Conservation (phyloP, 2,888 invertebrate species). For the Phymatocera aterrima region DNA sequence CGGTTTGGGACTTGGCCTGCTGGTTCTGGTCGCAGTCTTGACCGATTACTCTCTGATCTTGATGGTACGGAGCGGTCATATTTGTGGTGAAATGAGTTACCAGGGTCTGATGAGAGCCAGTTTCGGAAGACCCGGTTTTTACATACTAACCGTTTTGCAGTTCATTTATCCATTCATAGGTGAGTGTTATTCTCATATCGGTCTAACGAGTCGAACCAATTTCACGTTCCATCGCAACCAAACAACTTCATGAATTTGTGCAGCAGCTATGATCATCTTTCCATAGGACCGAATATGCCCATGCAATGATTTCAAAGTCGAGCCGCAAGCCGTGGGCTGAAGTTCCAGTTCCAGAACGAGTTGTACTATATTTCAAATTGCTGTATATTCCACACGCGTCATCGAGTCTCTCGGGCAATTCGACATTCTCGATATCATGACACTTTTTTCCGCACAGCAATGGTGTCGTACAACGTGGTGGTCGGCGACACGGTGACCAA, state of each 20-base stretch:
- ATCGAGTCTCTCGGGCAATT: not conserved
- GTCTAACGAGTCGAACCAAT: not conserved
- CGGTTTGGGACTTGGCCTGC: conserved; percentile 83
- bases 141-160: conserved; percentile 84
- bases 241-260: too few relatives aligned
- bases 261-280: too few relatives aligned
- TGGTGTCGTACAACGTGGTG: conserved; percentile 92
- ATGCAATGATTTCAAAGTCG: too few relatives aligned
- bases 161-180: conserved; percentile 91
- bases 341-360: too few relatives aligned
- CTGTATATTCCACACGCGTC: too few relatives aligned
- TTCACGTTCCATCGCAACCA: not conserved
- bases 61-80: conserved; percentile 85
- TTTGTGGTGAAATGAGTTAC: conserved; percentile 87
- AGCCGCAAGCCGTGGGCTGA: too few relatives aligned
- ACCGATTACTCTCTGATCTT: conserved; percentile 90
- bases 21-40: conserved; percentile 84
- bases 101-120: conserved; percentile 88
- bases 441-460: conserved; percentile 78
- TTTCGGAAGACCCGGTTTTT: conserved; percentile 87
- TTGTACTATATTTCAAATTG: too few relatives aligned
- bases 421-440: not conserved
- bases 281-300: too few relatives aligned
- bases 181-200: conserved; percentile 69
- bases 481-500: conserved; percentile 92